Evolutionary conservation across 2,113 vertebrate species (phyloP), one percentile per base, ranked within the genome.

Genomic region (Girardinichthys multiradiatus): DNA sequence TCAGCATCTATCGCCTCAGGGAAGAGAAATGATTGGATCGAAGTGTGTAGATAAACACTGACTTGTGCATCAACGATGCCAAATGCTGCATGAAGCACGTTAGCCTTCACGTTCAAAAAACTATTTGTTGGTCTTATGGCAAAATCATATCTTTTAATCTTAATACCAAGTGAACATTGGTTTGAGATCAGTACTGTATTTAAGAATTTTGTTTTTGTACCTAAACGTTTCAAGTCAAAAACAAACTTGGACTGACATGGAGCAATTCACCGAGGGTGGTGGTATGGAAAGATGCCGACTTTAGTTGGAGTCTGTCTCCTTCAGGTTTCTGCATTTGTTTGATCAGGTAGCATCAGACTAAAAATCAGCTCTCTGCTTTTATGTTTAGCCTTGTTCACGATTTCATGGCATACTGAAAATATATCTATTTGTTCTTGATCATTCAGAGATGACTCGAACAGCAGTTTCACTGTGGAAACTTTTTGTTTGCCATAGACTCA

Each of bases 11-110:
- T 37, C 59, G 79, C 88, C 85, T 82, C 51, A 9, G 85, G 85
- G 76, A 70, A 74, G 57, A 73, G 51, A 81, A 72, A 80, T 78
- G 79, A 87, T 87, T 87, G 86, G 78, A 76, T 90, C 86, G 5
- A 57, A 79, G 70, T 65, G 81, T 84, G 74, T 58, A 81, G 48
- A 76, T 86, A 85, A 87, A 90, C 80, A 84, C 76, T 76, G 79
- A 54, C 86, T 86, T 69, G 64, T 69, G 71, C 71, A 64, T 72
- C 37, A 74, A 74, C 60, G 31, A 42, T 27, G 66, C 76, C 27
- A 70, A 81, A 77, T 82, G 65, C 78, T 29, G 1, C 65, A 70
- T 66, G 68, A 39, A 78, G 7, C 61, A 59, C 57, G 63, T 61
- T 45, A 70, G 57, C 59, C 58, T 65, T 57, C 33, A 27, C 33